Base-by-base conservation (phyloP, 2,888 invertebrate species). In the Heliconius charithonia region DNA sequence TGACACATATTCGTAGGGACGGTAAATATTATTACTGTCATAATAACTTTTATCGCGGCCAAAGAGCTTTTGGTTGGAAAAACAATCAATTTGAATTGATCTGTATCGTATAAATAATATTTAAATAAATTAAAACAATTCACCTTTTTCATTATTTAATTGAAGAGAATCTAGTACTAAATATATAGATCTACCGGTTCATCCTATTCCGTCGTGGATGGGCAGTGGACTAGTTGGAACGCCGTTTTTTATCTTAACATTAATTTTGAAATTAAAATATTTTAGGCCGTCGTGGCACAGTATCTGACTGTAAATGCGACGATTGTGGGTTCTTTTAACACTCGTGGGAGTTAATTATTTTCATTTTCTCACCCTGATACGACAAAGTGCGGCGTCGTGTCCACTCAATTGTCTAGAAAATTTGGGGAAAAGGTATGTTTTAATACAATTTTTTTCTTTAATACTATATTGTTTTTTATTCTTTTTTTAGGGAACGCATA, bases 31-130 rank as follows among this genome's bases (percentile, higher is more conserved):
- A 72, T n/a, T 32, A n/a, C 72, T 72, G 72, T 72, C 59, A 59
- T 37, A 72, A 72, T 72, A 72, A 16, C 56, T 72, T 72, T 72
- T 59, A 72, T 32, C 56, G 29, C 59, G 7, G 25, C n/a, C 72
- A n/a, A 32, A 72, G 32, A 59, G 59, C 29, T 72, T 59, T 59
- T 59, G n/a, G 59, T 59, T 72, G 59, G 16, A 59, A 72, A 72
- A 59, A 59, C 59, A 59, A 59, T 72, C n/a, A n/a, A 72, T n/a
- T 27, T 32, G 59, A 72, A 32, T 13, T n/a, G 29, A 4, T 32
- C 19, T 29, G 22, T 4, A 37, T 4, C 59, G 59, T 59, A 59
- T 22, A 51, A 0, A 51, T 22, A 10, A 22, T 32, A 7, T 32
- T 22, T 32, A 32, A 25, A 25, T 25, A 62, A 25, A 62, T 62